Base-by-base conservation (phyloP, 2,113 vertebrate genomes). In the Cynopterus brachyotis region DNA sequence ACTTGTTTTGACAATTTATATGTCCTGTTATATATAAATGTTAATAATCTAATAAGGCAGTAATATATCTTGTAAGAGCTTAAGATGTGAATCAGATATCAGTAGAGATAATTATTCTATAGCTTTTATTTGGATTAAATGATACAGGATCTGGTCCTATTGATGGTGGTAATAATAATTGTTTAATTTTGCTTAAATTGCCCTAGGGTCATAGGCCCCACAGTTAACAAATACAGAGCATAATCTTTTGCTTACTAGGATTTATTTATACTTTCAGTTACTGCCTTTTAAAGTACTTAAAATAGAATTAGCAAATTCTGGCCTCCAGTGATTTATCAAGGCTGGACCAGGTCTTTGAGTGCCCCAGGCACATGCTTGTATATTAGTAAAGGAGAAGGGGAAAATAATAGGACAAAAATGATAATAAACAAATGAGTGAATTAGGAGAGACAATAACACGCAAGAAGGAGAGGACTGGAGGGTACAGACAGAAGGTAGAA, bases 91-190 rank as follows among this genome's bases (percentile, higher is more conserved):
- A 79, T 73, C 15, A 67, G 45, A 40, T 91, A 17, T 81, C 40
- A 72, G 40, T 60, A 69, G 87, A 84, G 53, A 75, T 1, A 94
- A 20, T 80, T 89, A 60, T 96, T 85, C 37, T 91, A 5, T 91
- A 59, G 73, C 60, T 96, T 96, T 93, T 93, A 76, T 93, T 88
- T 93, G 70, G 53, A 82, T 84, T 85, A 76, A 93, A 89, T 91
- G 26, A 55, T 85, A 1, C 5, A 81, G 3, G 22, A 57, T 73
- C 3, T 64, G 16, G 13, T 72, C 30, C 30, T 13, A 20, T 24
- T 69, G 28, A 13, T 66, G 8, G 28, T 73, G 30, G 13, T 92
- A 37, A 53, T 92, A 37, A 53, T 64, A 59, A 64, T 72, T 76
- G 15, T 76, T n/a, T 84, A 69, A 55, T 53, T 91, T 91, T 30